Evolutionary conservation across 2,888 invertebrate genomes (phyloP).

Genomic region (Endomychus coccineus): DNA sequence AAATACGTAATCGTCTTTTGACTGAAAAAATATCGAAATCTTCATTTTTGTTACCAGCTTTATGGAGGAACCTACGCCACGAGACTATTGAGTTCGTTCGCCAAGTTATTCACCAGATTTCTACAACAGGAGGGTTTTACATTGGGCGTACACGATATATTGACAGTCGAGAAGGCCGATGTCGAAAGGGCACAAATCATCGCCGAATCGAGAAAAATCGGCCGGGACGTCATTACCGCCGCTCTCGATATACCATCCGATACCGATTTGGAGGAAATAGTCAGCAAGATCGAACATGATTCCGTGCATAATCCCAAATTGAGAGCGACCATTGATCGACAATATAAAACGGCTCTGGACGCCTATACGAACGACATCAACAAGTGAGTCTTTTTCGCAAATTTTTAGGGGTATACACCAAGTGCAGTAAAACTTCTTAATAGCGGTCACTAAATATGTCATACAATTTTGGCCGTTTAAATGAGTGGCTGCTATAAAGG

Average conservation of each 20-base stretch:
- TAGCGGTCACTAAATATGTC: too few relatives aligned
- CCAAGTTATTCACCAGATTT: slow-evolving; percentile 84
- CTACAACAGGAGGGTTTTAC: slow-evolving; percentile 91
- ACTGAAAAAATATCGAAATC: neutral
- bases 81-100: slow-evolving; percentile 77
- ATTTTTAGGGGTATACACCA: too few relatives aligned
- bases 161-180: slow-evolving; percentile 70
- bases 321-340: slow-evolving; percentile 71
- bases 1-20: too few relatives aligned
- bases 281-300: slow-evolving; percentile 61
- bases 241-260: slow-evolving; percentile 62
- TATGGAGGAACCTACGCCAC: slow-evolving; percentile 86
- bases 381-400: slow-evolving; percentile 49
- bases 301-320: slow-evolving; percentile 68
- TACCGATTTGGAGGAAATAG: slow-evolving; percentile 51
- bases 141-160: slow-evolving; percentile 89
- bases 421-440: too few relatives aligned
- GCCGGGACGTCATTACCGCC: slow-evolving; percentile 42
- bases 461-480: too few relatives aligned
- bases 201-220: slow-evolving; percentile 50
- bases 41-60: slow-evolving; percentile 47
- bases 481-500: too few relatives aligned
- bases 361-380: slow-evolving; percentile 86
- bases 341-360: slow-evolving; percentile 75
- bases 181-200: slow-evolving; percentile 63